A percentile compares a stretch with the other conserved stretches of the same genome.
Conservation (phyloP, 2,113 vertebrate species). For the Ptyas mucosa region DNA sequence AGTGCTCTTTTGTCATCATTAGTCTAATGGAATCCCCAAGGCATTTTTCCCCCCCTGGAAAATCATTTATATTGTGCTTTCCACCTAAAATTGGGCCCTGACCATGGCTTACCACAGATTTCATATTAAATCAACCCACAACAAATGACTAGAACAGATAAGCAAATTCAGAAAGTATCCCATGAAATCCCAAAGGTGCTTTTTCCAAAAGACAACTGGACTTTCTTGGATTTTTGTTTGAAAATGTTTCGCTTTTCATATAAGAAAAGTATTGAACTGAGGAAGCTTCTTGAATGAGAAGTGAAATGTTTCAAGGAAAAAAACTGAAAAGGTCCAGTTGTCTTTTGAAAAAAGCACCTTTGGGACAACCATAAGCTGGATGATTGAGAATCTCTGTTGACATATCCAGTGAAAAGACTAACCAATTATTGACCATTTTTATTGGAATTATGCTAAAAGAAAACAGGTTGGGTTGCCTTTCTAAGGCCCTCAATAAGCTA, state of each 20-base stretch:
- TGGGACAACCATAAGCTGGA: background rate
- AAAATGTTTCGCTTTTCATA: background rate
- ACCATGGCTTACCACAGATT: background rate
- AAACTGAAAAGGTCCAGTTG: background rate
- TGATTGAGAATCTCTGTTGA: background rate
- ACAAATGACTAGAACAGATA: background rate
- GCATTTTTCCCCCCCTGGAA: background rate
- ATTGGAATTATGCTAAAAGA: background rate
- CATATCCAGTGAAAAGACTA: background rate
- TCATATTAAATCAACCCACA: background rate
- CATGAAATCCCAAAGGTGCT: background rate
- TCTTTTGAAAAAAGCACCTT: background rate
- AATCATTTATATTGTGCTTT: background rate
- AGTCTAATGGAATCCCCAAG: background rate
- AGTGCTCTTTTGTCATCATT: background rate
- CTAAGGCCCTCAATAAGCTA: background rate
- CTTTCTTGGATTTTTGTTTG: background rate
- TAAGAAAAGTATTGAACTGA: background rate
- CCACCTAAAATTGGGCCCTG: background rate
- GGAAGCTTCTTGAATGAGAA: background rate
- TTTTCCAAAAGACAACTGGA: background rate
- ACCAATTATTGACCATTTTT: background rate
- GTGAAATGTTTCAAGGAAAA: background rate
- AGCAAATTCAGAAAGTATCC: background rate
- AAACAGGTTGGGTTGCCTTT: background rate